phyloP scores from a whole-genome alignment of 2,888 invertebrate species.

The Frankliniella intonsa region DNA sequence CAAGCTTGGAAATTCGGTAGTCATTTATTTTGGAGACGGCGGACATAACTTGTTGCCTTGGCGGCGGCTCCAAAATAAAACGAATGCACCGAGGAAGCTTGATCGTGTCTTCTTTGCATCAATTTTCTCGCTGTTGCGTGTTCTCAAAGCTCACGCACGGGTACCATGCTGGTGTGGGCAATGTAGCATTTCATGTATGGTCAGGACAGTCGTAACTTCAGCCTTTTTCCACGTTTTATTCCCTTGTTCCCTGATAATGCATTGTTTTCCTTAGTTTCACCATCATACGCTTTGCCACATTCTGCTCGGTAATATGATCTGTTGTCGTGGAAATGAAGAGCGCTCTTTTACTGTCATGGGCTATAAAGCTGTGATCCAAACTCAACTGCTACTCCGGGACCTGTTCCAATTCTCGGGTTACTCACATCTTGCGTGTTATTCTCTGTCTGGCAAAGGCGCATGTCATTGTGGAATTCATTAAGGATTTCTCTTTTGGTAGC shows the following conservation, averaged over 20 bases:
- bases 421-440: background rate
- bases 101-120: conserved; percentile 26
- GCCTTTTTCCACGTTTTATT: background rate
- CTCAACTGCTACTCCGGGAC: conserved; percentile 13
- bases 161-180: background rate
- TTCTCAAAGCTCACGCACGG: conserved; percentile 19
- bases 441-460: background rate
- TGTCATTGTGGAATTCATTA: conserved; percentile 18
- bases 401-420: conserved; percentile 15
- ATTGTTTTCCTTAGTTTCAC: conserved; percentile 12
- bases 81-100: conserved; percentile 19
- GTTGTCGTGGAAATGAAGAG: conserved; percentile 17
- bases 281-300: background rate
- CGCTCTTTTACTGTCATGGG: conserved; percentile 20
- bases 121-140: conserved; percentile 26
- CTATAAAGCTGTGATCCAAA: conserved; percentile 13
- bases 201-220: conserved; percentile 20
- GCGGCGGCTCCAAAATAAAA: conserved; percentile 5
- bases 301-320: conserved; percentile 15
- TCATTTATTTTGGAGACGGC: conserved; percentile 26
- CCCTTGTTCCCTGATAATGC: conserved; percentile 19
- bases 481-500: background rate
- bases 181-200: conserved; percentile 26
- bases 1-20: conserved; percentile 23
- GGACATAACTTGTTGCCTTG: conserved; percentile 21